phyloP scores from a whole-genome alignment of 92 coral and sea anemone species.

The Porites evermanni region DNA sequence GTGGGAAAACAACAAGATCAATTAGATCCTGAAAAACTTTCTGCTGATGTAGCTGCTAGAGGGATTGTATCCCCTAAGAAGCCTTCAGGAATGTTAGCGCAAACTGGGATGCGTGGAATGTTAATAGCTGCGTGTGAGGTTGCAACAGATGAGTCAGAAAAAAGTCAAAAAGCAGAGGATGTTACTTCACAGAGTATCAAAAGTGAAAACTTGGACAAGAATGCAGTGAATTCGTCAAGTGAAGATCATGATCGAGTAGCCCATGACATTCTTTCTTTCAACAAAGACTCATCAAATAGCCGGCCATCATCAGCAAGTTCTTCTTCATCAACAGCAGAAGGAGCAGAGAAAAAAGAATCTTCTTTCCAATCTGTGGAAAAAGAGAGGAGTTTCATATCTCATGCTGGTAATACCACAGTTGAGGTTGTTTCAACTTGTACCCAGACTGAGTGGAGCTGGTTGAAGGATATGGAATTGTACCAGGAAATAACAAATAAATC shows the following conservation, averaged over 20 bases:
- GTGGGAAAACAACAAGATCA: slow-evolving; percentile 4
- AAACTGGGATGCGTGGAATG: slow-evolving; percentile 43
- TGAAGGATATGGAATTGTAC: slow-evolving; percentile 73
- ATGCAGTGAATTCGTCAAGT: background rate
- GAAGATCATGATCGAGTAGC: background rate
- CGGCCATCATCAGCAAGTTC: slow-evolving; percentile 68
- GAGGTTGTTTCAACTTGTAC: slow-evolving; percentile 77
- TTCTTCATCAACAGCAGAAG: slow-evolving; percentile 49
- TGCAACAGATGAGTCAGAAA: background rate
- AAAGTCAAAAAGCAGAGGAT: slow-evolving; percentile 4
- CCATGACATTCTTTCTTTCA: slow-evolving; percentile 6
- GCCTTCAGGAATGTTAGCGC: slow-evolving; percentile 20
- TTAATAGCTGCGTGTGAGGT: slow-evolving; percentile 24
- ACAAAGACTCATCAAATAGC: slow-evolving; percentile 36
- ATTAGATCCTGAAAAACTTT: slow-evolving; percentile 42
- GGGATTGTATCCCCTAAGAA: slow-evolving; percentile 40
- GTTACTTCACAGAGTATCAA: background rate
- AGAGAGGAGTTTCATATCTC: slow-evolving; percentile 55
- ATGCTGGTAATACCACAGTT: slow-evolving; percentile 44
- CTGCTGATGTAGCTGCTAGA: slow-evolving; percentile 65
- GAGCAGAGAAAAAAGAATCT: slow-evolving; percentile 35
- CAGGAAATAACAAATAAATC: slow-evolving; percentile 50
- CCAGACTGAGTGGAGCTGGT: slow-evolving; percentile 92
- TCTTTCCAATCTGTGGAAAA: slow-evolving; percentile 49
- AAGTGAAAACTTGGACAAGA: slow-evolving; percentile 15